Evolutionary conservation across 2,113 vertebrate species (phyloP).

Genomic region (Catharus bicknelli): DNA sequence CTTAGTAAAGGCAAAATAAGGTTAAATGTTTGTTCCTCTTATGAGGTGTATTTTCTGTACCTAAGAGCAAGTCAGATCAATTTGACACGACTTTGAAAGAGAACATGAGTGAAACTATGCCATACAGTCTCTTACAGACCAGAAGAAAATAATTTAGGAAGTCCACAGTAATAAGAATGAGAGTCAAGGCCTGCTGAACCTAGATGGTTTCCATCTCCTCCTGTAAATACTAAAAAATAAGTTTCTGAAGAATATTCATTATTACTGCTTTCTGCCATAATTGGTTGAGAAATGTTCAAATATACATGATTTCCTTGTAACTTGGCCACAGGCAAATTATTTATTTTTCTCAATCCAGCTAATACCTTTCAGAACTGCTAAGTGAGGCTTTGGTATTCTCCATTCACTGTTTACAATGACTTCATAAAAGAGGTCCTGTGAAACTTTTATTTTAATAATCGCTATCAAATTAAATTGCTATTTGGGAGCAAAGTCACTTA

Average conservation of each 20-base stretch:
- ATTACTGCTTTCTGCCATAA: background rate
- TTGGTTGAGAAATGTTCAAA: background rate
- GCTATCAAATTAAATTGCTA: background rate
- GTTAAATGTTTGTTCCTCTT: background rate
- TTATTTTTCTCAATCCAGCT: background rate
- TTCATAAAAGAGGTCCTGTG: background rate
- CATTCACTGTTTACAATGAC: background rate
- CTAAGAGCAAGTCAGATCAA: background rate
- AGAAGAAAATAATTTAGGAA: background rate
- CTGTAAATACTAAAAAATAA: background rate
- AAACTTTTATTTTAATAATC: background rate
- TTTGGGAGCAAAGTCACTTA: background rate
- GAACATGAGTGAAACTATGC: accelerated
- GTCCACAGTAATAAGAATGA: background rate
- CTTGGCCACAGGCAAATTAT: background rate
- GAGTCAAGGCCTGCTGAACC: background rate
- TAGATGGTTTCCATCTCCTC: background rate
- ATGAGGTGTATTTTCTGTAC: background rate
- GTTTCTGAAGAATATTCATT: background rate
- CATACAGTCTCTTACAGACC: background rate
- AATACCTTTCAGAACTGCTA: background rate
- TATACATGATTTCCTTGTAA: background rate
- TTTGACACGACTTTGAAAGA: background rate
- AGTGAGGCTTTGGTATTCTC: background rate
- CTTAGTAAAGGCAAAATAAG: background rate